phyloP scores from a whole-genome alignment of 2,797 vertebrate genomes.

The Amniataba percoides region DNA sequence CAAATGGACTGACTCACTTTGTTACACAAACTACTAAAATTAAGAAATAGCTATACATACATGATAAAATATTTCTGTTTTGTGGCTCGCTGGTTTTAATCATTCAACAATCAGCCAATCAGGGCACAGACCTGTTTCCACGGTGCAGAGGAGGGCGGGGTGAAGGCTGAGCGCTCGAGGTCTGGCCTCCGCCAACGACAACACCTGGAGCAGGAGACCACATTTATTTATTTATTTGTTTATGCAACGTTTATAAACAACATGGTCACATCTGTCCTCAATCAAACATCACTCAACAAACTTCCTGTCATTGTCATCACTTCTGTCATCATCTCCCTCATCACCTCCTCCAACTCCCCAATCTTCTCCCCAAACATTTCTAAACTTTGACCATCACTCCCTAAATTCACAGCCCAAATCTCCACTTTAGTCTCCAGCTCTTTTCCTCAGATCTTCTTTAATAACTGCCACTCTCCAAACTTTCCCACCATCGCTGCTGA shows the following conservation, averaged over 20 bases:
- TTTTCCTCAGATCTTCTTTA: too few species aligned
- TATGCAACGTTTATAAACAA: too few species aligned
- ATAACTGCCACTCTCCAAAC: too few species aligned
- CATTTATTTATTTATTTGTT: too few species aligned
- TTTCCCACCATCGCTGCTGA: too few species aligned
- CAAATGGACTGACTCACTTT: not conserved
- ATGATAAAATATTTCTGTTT: not conserved
- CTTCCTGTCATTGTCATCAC: not conserved
- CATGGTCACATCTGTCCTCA: not conserved
- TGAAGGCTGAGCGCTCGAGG: constrained; percentile 69
- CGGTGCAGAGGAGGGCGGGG: constrained; percentile 80
- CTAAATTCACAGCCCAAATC: too few species aligned
- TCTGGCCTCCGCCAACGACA: constrained; percentile 73
- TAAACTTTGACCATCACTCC: not conserved
- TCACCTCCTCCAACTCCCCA: too few species aligned
- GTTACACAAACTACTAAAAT: not conserved
- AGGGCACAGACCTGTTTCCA: constrained; percentile 86
- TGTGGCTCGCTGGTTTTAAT: not conserved
- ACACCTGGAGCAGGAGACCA: constrained; percentile 73
- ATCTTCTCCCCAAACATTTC: not conserved
- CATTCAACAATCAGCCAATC: not conserved
- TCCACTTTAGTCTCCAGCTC: too few species aligned
- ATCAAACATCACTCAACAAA: not conserved
- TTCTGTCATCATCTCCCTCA: not conserved
- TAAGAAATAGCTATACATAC: not conserved